Base-by-base conservation (phyloP, 1,140 invertebrate genomes). In the Lycorma delicatula region DNA sequence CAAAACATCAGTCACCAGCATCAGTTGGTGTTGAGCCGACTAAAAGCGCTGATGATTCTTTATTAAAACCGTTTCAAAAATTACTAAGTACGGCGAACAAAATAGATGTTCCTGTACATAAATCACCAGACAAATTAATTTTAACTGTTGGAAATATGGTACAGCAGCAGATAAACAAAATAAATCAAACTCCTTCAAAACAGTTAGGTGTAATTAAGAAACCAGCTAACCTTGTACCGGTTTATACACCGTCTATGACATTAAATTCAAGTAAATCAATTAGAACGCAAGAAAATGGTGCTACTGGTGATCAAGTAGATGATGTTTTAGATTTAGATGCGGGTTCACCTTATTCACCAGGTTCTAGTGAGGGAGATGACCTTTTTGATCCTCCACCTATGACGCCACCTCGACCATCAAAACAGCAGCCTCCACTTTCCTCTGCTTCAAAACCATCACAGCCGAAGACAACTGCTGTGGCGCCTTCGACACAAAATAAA, bases 361-460 rank as follows among this genome's bases (percentile, higher is more conserved):
- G 85, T 23, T 88, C 86, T 2, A 86, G 82, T 60, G 83, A 91
- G 66, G 89, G 87, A 64, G 86, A 89, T 66, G 89, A 91, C 69
- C 76, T 91, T 31, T 91, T 91, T 73, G 87, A 90, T 72, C 88
- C 89, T 25, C 88, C 88, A 18, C 73, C 75, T n/a, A 77, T 56
- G 2, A 57, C 68, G 27, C 49, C 64, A 7, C 53, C 56, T n/a
- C 62, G 59, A 22, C n/a, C n/a, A n/a, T n/a, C n/a, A n/a, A n/a
- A n/a, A n/a, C n/a, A n/a, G n/a, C n/a, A n/a, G n/a, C n/a, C n/a
- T n/a, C n/a, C n/a, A n/a, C n/a, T n/a, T n/a, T n/a, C n/a, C n/a
- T n/a, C n/a, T n/a, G n/a, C n/a, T n/a, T n/a, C n/a, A n/a, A n/a
- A n/a, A n/a, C n/a, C n/a, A n/a, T n/a, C n/a, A n/a, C n/a, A n/a